These are phyloP conservation scores for Lucifuga dentata DNA, from an alignment of 2,113 vertebrate species.

Conservation along the genomic window DNA sequence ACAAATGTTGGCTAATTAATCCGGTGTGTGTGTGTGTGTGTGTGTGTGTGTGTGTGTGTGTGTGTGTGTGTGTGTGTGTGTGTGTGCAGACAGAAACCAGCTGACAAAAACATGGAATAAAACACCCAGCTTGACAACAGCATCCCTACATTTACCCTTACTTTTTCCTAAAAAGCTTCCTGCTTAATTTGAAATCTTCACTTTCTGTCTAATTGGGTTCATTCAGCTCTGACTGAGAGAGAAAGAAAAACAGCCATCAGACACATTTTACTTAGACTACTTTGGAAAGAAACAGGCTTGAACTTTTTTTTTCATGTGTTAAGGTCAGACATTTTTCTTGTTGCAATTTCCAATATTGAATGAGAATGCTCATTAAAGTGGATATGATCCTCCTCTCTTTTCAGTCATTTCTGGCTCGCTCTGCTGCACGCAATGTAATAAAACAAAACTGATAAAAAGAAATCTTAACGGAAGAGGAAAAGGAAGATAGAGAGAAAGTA, in stretches of 20 bases:
- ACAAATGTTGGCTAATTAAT: constrained; percentile 95
- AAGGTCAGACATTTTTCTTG: background rate
- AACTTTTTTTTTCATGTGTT: constrained; percentile 12
- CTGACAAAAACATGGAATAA: constrained; percentile 67
- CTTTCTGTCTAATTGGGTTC: constrained; percentile 71
- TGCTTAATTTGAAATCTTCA: constrained; percentile 60
- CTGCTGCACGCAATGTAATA: constrained; percentile 35
- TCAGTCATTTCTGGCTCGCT: background rate
- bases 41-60: constrained; percentile 32
- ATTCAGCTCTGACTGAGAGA: constrained; percentile 40
- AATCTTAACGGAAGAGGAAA: constrained; percentile 1
- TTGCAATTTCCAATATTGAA: constrained; percentile 7
- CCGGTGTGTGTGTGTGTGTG: constrained; percentile 73
- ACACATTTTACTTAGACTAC: constrained; percentile 13
- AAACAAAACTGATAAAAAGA: constrained; percentile 34
- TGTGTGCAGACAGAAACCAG: constrained; percentile 45
- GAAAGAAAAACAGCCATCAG: constrained; percentile 40
- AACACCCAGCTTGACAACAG: constrained; percentile 64
- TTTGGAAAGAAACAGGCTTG: constrained; percentile 7
- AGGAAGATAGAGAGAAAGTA: constrained; percentile 19
- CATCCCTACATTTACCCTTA: constrained; percentile 36
- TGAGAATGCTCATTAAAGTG: constrained; percentile 31
- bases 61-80: constrained; percentile 52
- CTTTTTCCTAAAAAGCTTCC: constrained; percentile 28
- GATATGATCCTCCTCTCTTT: background rate